These are phyloP conservation scores for Criorhina ranunculi DNA, from an alignment of 2,888 invertebrate species.

Conservation along the genomic window DNA sequence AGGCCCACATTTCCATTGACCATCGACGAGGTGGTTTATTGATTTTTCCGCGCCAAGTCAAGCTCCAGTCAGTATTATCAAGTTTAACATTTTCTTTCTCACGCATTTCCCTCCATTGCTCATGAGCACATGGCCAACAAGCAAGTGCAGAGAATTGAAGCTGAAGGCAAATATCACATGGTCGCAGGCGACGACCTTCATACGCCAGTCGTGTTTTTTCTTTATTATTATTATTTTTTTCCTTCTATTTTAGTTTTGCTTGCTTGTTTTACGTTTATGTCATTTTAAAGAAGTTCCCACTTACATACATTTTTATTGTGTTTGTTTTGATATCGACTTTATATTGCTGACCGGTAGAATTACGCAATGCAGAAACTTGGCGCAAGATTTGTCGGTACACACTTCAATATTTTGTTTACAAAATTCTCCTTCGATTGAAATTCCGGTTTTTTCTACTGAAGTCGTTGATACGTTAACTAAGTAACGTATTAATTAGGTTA, in stretches of 20 bases:
- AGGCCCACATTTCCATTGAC: slow-evolving; percentile 29
- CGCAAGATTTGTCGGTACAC: neutral
- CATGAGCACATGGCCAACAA: slow-evolving; percentile 46
- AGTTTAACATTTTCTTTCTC: slow-evolving; percentile 40
- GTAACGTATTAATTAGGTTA: neutral
- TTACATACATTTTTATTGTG: slow-evolving; percentile 23
- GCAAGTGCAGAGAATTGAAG: slow-evolving; percentile 1
- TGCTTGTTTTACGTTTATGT: slow-evolving; percentile 53
- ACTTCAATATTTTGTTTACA: slow-evolving; percentile 35
- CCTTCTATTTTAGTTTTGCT: slow-evolving; percentile 53
- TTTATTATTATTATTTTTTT: slow-evolving; percentile 4
- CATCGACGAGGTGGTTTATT: slow-evolving; percentile 49
- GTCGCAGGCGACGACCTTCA: slow-evolving; percentile 25
- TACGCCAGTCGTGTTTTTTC: slow-evolving; percentile 34
- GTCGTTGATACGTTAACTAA: neutral
- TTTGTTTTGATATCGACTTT: slow-evolving; percentile 26
- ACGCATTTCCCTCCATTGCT: slow-evolving; percentile 46
- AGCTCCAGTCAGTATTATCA: slow-evolving; percentile 24
- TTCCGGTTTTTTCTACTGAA: neutral
- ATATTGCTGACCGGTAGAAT: slow-evolving; percentile 10
- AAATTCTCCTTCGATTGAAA: slow-evolving; percentile 1
- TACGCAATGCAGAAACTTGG: slow-evolving; percentile 22
- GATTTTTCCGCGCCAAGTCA: slow-evolving; percentile 63
- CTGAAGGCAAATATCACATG: slow-evolving; percentile 22
- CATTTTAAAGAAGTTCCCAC: slow-evolving; percentile 14